Percentiles rank a stretch among this genome's conserved stretches.
phyloP scores from a whole-genome alignment of 2,888 invertebrate species.

The Chymomyza procnemis region DNA sequence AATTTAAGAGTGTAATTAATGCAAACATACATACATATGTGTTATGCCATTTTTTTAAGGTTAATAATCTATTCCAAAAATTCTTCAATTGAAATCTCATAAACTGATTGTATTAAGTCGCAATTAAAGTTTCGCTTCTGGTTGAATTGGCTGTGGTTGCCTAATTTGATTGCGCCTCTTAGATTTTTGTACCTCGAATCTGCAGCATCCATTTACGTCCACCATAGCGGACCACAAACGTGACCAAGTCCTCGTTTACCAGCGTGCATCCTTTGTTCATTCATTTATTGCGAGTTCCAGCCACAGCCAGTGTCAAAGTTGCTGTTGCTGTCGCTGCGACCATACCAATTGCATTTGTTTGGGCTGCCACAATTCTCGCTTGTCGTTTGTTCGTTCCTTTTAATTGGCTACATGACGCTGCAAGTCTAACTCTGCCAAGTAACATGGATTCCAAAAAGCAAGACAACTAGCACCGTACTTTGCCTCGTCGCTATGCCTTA shows the following conservation, averaged over 20 bases:
- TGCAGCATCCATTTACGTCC: not conserved
- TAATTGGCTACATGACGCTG: conserved; percentile 72
- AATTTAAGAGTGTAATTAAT: too few species aligned
- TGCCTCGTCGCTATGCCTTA: not conserved
- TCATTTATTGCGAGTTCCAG: not conserved
- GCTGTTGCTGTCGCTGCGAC: not conserved
- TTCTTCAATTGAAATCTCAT: conserved; percentile 50
- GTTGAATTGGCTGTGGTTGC: conserved; percentile 31
- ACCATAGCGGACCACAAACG: conserved; percentile 41
- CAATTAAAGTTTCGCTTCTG: conserved; percentile 30
- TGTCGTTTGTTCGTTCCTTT: conserved; percentile 66
- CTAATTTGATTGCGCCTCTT: conserved; percentile 67
- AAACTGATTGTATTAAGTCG: conserved; percentile 26
- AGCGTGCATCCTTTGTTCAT: conserved; percentile 8
- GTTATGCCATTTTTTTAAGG: too few species aligned
- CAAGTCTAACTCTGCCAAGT: conserved; percentile 57
- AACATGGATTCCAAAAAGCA: conserved; percentile 65
- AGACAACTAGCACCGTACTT: conserved; percentile 23
- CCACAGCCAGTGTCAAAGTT: not conserved
- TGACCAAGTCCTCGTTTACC: conserved; percentile 46
- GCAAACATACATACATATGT: too few species aligned
- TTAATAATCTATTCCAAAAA: not conserved
- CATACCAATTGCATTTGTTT: not conserved
- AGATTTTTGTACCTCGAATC: conserved; percentile 49
- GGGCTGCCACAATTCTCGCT: conserved; percentile 53